These are phyloP conservation scores for Lepidocyrtinus sp. DNA, from an alignment of 2,888 invertebrate species.

Conservation along the genomic window DNA sequence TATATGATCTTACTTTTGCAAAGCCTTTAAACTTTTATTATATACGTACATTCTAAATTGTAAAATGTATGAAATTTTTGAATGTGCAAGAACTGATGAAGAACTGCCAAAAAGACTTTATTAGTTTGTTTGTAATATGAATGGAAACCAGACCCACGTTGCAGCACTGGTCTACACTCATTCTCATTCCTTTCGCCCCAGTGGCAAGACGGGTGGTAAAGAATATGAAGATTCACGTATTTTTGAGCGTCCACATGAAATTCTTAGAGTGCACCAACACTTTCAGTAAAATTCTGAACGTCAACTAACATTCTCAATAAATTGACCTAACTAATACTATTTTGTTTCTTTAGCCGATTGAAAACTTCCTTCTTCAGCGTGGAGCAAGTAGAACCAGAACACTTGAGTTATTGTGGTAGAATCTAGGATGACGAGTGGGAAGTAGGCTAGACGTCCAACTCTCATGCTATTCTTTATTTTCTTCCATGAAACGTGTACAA, in stretches of 20 bases:
- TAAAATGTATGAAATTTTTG: background rate
- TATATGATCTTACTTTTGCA: background rate
- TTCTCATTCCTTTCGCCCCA: no score
- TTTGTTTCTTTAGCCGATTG: background rate
- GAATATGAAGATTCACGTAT: no score
- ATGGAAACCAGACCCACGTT: conserved; percentile 43
- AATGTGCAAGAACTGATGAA: conserved; percentile 22
- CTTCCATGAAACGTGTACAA: no score
- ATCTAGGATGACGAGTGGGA: background rate
- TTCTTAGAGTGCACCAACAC: no score
- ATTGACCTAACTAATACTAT: background rate
- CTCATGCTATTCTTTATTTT: background rate
- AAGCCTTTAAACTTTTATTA: no score
- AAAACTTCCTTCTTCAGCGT: background rate
- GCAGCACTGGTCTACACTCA: no score
- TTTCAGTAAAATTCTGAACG: no score
- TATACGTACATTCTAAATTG: no score
- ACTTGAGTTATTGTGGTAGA: background rate
- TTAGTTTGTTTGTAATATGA: conserved; percentile 37
- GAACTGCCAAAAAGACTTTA: conserved; percentile 33
- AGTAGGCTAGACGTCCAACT: background rate
- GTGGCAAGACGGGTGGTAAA: no score
- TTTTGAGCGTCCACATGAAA: no score
- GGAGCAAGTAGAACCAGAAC: background rate
- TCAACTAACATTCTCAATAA: no score